Conservation (phyloP, 2,797 vertebrate species). For the Parauchenoglanis ngamensis region DNA sequence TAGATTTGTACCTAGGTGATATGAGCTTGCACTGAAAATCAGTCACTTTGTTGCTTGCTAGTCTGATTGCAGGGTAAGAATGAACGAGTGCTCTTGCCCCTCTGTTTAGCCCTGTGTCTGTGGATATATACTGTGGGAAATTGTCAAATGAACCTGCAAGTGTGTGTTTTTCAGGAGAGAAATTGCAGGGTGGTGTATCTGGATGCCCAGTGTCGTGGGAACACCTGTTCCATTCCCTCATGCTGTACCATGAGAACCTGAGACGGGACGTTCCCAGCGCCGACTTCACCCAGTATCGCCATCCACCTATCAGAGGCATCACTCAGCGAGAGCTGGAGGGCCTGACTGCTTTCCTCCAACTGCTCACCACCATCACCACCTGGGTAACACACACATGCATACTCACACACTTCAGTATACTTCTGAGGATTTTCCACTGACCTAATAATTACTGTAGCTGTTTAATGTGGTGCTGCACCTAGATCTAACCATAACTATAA, state of each 20-base stretch:
- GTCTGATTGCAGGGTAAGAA: not conserved
- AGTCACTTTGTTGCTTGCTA: not conserved
- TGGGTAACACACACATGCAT: conserved; percentile 78
- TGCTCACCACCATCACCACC: conserved; percentile 89
- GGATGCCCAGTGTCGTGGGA: conserved; percentile 97
- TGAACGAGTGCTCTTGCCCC: not conserved
- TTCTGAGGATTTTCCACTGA: not conserved
- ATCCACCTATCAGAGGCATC: conserved; percentile 90
- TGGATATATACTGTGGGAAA: not conserved
- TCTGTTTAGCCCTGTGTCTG: not conserved
- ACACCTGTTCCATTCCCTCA: conserved; percentile 95
- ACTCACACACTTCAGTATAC: too few relatives aligned
- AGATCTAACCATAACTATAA: not conserved
- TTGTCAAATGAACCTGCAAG: not conserved
- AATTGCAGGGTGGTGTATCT: conserved; percentile 86
- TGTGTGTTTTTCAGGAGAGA: conserved; percentile 78
- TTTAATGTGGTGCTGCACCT: not conserved
- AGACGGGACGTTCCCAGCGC: conserved; percentile 90
- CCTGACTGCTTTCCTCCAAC: conserved; percentile 88
- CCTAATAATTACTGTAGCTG: not conserved
- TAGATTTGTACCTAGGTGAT: not conserved
- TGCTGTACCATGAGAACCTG: conserved; percentile 96
- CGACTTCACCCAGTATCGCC: conserved; percentile 89
- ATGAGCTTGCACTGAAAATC: not conserved
- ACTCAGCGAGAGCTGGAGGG: conserved; percentile 96